Conservation (phyloP, 1,140 invertebrate genomes). For the Acromyrmex charruanus region DNA sequence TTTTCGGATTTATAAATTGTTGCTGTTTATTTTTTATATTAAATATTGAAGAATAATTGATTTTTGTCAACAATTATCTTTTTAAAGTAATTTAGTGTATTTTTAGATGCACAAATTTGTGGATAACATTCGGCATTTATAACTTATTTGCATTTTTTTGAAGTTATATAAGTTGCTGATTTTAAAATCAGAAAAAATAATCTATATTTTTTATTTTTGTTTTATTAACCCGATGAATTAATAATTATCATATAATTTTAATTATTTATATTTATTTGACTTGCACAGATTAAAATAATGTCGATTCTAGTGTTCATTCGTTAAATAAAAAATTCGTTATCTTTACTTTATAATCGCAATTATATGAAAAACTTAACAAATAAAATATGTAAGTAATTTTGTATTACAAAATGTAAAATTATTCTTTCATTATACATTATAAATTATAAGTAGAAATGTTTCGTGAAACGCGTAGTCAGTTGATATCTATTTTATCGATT, state of each 20-base stretch:
- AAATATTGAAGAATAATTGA: not conserved
- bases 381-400: not conserved
- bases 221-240: not conserved
- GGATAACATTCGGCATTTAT: not conserved
- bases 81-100: constrained; percentile 13
- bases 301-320: not conserved
- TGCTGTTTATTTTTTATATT: not conserved
- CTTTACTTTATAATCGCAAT: not conserved
- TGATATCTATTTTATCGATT: constrained; percentile 50
- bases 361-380: not conserved
- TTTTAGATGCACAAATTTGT: not conserved
- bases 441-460: constrained; percentile 26
- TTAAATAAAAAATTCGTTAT: not conserved
- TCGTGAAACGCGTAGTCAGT: constrained; percentile 20
- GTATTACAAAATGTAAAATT: not conserved
- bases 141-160: not conserved
- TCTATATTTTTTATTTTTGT: not conserved
- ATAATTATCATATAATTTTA: not conserved
- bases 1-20: not conserved
- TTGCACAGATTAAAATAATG: not conserved
- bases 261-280: not conserved
- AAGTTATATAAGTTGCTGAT: not conserved
- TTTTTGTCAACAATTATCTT: not conserved
- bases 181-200: not conserved
- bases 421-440: not conserved